Conservation (phyloP, 2,797 vertebrate species). For the Delichon dasypus region DNA sequence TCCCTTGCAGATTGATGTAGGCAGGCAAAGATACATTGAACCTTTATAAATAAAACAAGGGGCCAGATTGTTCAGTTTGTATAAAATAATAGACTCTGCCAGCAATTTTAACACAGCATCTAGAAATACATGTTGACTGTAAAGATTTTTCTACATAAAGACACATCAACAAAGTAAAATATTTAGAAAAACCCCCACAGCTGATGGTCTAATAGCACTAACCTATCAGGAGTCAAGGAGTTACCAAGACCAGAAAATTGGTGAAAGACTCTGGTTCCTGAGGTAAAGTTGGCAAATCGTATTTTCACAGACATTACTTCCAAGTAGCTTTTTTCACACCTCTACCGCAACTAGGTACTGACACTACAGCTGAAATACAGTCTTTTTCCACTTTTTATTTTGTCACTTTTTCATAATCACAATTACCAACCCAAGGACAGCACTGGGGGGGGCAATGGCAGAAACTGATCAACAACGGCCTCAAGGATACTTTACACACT, state of each 20-base stretch:
- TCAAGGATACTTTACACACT: background rate
- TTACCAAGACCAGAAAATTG: background rate
- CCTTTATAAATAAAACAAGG: constrained; percentile 90
- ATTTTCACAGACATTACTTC: background rate
- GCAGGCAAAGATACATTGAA: constrained; percentile 89
- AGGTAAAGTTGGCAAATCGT: background rate
- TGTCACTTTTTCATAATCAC: background rate
- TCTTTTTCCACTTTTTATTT: background rate
- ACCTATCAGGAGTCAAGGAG: constrained; percentile 8
- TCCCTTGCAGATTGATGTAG: constrained; percentile 87
- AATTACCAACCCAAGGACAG: background rate
- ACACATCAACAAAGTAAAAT: constrained; percentile 75
- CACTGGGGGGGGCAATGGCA: fast-evolving
- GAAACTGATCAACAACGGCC: background rate
- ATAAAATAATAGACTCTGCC: constrained; percentile 82
- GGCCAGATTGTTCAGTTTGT: constrained; percentile 88
- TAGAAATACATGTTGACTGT: constrained; percentile 81
- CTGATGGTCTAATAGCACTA: constrained; percentile 28
- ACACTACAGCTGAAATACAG: background rate
- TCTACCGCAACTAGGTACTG: background rate
- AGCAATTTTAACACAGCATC: constrained; percentile 85
- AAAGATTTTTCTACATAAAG: constrained; percentile 76
- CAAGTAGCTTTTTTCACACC: background rate
- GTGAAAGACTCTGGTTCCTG: background rate
- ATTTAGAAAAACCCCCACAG: background rate